Evolutionary conservation across 2,888 invertebrate species (phyloP), one percentile per base, ranked within the genome.

Genomic region (Nowickia ferox): DNA sequence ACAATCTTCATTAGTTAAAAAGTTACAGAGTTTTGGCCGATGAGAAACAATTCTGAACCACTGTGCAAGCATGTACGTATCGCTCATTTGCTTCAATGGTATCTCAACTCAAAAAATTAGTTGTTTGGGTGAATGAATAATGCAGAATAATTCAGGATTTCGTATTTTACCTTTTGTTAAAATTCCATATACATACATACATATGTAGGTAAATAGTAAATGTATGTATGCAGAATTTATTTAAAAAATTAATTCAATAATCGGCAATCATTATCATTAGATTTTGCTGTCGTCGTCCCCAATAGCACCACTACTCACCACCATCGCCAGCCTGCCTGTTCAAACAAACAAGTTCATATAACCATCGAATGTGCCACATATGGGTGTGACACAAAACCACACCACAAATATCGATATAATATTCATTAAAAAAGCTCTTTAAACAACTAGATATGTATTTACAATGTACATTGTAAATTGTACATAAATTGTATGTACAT

Each of bases 371-470:
- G 15, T 48, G 48, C 71, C 61, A 55, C 63, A 71, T 69, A 69
- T 76, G 82, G 71, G 82, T 83, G 65, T 83, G 82, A 76, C 76
- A 82, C 40, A 57, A 63, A 63, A 74, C 66, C 75, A 66, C 65
- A 63, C 61, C 63, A 79, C 71, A 71, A 79, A 44, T 76, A 66
- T 76, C 65, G 65, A 76, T 76, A 65, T 55, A 76, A 66, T 66
- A 76, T 44, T 55, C 46, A 46, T 40, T 38, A 44, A 69, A 51
- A 74, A 81, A 46, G 9, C n/a, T 13, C 61, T 59, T 59, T 68
- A 69, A 61, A 69, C 40, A 69, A 38, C 2, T 13, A 48, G 11
- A 13, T 15, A 9, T 38, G 9, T n/a, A 42, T 63, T 8, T 19
- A 51, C n/a, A n/a, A n/a, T 30, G 13, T 46, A n/a, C n/a, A n/a